phyloP scores from a whole-genome alignment of 1,140 invertebrate species.

The Orchesella cincta region DNA sequence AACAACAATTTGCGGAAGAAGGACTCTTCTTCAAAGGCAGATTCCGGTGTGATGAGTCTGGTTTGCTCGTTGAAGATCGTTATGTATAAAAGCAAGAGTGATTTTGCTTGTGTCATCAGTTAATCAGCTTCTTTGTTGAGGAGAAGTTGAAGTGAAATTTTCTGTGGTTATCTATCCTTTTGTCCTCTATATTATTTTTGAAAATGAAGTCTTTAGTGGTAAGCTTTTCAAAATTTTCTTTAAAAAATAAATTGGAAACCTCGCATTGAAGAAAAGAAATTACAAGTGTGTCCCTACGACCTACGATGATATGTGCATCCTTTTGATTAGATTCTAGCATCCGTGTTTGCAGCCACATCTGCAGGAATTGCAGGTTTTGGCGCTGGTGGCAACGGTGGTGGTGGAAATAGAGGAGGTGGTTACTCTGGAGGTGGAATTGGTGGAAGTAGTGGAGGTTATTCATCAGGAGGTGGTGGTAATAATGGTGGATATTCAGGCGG shows the following conservation, averaged over 20 bases:
- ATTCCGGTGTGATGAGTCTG: background rate
- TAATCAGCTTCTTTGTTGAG: background rate
- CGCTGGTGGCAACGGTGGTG: background rate
- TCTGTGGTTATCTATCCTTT: background rate
- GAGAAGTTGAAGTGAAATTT: constrained; percentile 5
- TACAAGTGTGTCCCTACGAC: too few relatives aligned
- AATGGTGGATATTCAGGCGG: background rate
- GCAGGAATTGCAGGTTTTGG: background rate
- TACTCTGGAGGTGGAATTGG: background rate
- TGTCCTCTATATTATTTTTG: background rate
- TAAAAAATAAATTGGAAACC: background rate
- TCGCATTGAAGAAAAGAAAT: too few relatives aligned
- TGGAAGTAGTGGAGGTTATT: background rate
- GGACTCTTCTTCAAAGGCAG: background rate
- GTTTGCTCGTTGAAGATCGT: too few relatives aligned
- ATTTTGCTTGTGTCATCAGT: background rate
- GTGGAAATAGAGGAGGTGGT: background rate
- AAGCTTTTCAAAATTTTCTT: background rate
- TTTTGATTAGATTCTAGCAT: constrained; percentile 14
- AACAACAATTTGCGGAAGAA: background rate
- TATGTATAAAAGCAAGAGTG: background rate
- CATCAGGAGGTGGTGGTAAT: background rate
- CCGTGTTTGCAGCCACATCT: constrained; percentile 24
- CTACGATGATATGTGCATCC: too few relatives aligned
- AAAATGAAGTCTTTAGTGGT: constrained; percentile 22